Evolutionary conservation across 2,113 vertebrate genomes (phyloP).

Genomic region (Notiomystis cincta): DNA sequence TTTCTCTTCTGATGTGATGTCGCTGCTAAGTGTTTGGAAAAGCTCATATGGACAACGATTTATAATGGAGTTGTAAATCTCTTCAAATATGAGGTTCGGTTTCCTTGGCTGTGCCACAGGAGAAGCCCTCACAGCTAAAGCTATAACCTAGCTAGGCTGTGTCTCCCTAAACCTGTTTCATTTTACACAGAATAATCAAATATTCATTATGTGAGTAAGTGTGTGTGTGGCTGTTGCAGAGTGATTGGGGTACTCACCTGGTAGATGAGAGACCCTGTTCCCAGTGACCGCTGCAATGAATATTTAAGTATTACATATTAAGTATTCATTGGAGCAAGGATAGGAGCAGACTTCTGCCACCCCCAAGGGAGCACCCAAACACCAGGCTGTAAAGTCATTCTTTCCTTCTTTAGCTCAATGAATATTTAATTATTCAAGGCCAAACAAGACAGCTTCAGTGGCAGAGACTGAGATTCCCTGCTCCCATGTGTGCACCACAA

Average conservation of each 20-base stretch:
- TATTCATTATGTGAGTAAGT: not conserved
- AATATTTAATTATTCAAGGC: conserved; percentile 35
- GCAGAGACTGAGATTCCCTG: conserved; percentile 2
- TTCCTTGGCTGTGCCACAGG: not conserved
- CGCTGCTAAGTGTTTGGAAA: not conserved
- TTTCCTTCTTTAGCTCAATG: conserved; percentile 6
- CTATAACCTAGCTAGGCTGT: not conserved
- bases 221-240: not conserved
- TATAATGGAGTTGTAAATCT: not conserved
- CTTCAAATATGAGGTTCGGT: not conserved
- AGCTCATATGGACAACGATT: not conserved
- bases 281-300: conserved; percentile 14
- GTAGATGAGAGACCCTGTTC: conserved; percentile 11
- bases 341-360: conserved; percentile 10
- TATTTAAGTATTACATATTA: conserved; percentile 40
- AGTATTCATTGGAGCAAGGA: conserved; percentile 40
- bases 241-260: conserved; percentile 24
- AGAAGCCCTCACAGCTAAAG: not conserved
- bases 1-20: not conserved
- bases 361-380: conserved; percentile 1
- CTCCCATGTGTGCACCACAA: not conserved
- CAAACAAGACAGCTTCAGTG: not conserved
- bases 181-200: conserved; percentile 19
- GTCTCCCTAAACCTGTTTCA: not conserved
- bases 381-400: not conserved